Percentiles rank a stretch among this genome's conserved stretches.
Evolutionary conservation across 2,888 invertebrate species (phyloP).

Genomic region (Orthosia cruda): DNA sequence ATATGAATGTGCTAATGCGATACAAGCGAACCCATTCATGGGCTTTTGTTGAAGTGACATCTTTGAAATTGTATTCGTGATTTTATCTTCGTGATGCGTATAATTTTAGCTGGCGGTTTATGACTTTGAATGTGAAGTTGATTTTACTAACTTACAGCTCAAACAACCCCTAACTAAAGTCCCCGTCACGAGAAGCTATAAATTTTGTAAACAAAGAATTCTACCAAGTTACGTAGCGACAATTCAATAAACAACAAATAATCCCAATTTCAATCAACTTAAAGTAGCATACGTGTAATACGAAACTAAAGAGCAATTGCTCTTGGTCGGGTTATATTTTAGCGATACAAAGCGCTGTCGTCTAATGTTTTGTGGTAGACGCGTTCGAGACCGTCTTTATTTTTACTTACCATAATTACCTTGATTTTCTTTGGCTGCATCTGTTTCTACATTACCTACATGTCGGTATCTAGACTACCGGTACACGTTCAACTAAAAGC

Average conservation of each 20-base stretch:
- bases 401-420: constrained; percentile 7
- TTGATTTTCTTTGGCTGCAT: constrained; percentile 5
- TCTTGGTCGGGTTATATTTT: too few species aligned
- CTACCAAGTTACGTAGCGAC: too few species aligned
- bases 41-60: constrained; percentile 59
- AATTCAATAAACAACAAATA: too few species aligned
- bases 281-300: too few species aligned
- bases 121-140: not conserved
- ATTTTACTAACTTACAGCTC: not conserved
- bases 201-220: too few species aligned
- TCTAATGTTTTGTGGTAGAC: too few species aligned
- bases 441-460: not conserved
- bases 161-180: not conserved
- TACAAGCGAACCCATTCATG: constrained; percentile 66
- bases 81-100: not conserved
- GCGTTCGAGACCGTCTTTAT: too few species aligned
- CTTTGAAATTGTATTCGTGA: constrained; percentile 27
- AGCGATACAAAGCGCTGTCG: too few species aligned
- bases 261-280: too few species aligned
- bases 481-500: constrained; percentile 72
- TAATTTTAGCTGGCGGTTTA: not conserved
- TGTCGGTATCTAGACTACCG: constrained; percentile 34
- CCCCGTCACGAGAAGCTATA: too few species aligned
- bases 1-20: constrained; percentile 71
- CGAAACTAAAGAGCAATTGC: too few species aligned